These are phyloP conservation scores for Lutjanus campechanus DNA, from an alignment of 2,797 vertebrate genomes.

Conservation along the genomic window DNA sequence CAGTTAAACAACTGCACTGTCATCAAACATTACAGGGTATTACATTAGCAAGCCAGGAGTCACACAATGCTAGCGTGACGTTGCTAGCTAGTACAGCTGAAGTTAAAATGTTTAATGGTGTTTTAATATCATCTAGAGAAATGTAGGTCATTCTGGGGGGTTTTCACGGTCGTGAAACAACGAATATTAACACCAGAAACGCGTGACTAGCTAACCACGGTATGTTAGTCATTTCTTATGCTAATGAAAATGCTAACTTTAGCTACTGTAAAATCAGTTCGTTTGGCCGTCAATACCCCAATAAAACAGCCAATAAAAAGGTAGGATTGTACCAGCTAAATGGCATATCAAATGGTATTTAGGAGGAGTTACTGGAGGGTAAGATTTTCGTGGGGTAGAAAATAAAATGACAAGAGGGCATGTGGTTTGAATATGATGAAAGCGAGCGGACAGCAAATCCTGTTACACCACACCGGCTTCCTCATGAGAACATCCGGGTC, in stretches of 20 bases:
- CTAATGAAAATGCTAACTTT: not conserved
- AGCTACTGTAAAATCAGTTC: not conserved
- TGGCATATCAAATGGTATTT: not conserved
- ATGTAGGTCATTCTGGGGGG: not conserved
- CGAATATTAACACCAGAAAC: not conserved
- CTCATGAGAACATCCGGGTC: constrained; percentile 67
- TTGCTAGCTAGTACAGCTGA: not conserved
- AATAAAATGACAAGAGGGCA: not conserved
- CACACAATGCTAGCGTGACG: not conserved
- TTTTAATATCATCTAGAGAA: not conserved
- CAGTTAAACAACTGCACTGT: not conserved
- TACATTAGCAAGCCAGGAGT: not conserved
- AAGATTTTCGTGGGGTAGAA: not conserved
- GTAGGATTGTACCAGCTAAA: accelerated
- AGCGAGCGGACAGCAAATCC: not conserved
- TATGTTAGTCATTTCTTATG: not conserved
- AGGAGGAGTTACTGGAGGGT: accelerated
- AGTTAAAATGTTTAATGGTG: not conserved
- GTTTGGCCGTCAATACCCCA: not conserved
- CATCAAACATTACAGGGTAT: constrained; percentile 2
- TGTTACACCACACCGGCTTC: constrained; percentile 21
- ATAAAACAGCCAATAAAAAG: not conserved
- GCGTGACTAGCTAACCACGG: too few relatives aligned
- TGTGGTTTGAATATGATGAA: not conserved
- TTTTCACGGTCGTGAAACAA: not conserved